Conservation (phyloP, 2,888 invertebrate species). For the Ectropis crepuscularia region DNA sequence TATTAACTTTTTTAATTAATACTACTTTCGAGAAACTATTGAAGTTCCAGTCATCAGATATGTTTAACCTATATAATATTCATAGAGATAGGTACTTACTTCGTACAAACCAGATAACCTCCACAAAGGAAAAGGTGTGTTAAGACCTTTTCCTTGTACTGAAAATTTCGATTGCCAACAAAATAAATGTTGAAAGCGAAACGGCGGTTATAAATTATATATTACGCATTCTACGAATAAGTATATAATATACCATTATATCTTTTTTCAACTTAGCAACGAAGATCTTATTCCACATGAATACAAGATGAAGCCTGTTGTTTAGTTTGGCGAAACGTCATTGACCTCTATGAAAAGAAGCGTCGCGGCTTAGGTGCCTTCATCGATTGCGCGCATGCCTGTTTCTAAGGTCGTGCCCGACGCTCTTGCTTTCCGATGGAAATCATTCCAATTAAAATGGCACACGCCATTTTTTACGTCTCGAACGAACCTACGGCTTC, state of each 20-base stretch:
- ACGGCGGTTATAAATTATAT: background rate
- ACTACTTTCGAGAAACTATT: no score
- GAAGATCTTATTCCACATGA: slow-evolving; percentile 38
- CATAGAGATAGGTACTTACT: no score
- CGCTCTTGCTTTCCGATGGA: slow-evolving; percentile 66
- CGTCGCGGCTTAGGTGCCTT: slow-evolving; percentile 72
- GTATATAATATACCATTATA: background rate
- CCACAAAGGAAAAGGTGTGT: no score
- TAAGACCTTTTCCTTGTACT: background rate
- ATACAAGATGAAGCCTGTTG: slow-evolving; percentile 58
- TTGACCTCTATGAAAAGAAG: slow-evolving; percentile 72
- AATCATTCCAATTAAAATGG: slow-evolving; percentile 76
- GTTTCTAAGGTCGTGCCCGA: slow-evolving; percentile 74
- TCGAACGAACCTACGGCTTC: slow-evolving; percentile 18
- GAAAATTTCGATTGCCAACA: slow-evolving; percentile 3
- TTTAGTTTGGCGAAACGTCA: slow-evolving; percentile 65
- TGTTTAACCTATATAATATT: no score
- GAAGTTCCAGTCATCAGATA: no score
- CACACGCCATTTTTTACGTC: slow-evolving; percentile 51
- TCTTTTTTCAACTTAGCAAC: slow-evolving; percentile 15
- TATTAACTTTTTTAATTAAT: no score
- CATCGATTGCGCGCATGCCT: slow-evolving; percentile 78
- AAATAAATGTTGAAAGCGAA: slow-evolving; percentile 15
- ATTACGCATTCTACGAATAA: no score
- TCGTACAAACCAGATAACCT: no score